Conservation (phyloP, 2,888 invertebrate species). For the Halictus quadricinctus region DNA sequence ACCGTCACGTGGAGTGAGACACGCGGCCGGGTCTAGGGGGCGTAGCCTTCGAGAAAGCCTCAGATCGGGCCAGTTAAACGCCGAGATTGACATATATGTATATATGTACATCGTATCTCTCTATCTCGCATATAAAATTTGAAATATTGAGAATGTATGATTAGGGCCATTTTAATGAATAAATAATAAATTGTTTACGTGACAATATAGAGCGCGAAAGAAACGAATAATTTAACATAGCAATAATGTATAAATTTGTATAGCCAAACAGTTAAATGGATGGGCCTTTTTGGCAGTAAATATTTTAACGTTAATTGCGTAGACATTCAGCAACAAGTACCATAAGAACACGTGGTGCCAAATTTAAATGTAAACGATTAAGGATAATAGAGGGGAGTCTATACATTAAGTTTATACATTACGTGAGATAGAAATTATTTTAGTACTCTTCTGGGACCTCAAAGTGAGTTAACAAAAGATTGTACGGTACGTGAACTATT, state of each 20-base stretch:
- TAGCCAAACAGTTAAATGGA: background rate
- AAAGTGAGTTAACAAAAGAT: slow-evolving; percentile 7
- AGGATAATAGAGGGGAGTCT: background rate
- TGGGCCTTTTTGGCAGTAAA: background rate
- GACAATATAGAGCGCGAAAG: background rate
- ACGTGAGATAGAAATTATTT: slow-evolving; percentile 23
- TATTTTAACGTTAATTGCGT: background rate
- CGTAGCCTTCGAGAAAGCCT: background rate
- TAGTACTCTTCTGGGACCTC: background rate
- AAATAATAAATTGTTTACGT: background rate
- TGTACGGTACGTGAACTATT: background rate
- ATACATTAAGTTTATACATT: background rate
- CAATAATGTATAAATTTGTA: background rate
- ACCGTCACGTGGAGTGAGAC: too few species aligned
- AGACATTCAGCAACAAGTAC: slow-evolving; percentile 28
- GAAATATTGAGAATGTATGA: background rate
- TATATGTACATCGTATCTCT: too few species aligned
- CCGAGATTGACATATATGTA: too few species aligned
- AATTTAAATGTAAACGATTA: slow-evolving; percentile 21
- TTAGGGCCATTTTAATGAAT: background rate
- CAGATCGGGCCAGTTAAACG: too few species aligned
- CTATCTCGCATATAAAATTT: background rate
- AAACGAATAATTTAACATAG: background rate
- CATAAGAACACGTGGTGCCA: slow-evolving; percentile 49
- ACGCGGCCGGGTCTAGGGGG: too few species aligned